phyloP scores from a whole-genome alignment of 2,888 invertebrate genomes.

The Icerya purchasi region DNA sequence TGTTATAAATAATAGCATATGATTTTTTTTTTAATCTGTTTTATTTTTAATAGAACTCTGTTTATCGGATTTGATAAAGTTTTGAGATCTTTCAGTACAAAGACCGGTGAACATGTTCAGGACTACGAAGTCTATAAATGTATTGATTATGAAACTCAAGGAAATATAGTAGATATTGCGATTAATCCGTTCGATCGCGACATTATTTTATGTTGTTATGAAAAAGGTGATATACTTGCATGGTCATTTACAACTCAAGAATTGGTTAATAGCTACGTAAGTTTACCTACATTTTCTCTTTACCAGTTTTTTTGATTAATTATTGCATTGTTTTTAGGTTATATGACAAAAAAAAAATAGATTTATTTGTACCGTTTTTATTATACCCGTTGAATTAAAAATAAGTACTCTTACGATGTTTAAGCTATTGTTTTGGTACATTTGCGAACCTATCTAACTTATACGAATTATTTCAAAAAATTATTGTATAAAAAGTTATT shows the following conservation, averaged over 20 bases:
- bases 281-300: slow-evolving; percentile 16
- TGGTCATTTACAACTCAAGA: slow-evolving; percentile 35
- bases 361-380: no score
- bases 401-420: no score
- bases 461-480: no score
- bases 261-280: slow-evolving; percentile 29
- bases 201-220: slow-evolving; percentile 33
- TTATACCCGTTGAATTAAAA: no score
- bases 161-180: slow-evolving; percentile 31
- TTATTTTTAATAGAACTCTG: slow-evolving; percentile 30
- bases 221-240: slow-evolving; percentile 31
- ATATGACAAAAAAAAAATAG: no score
- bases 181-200: slow-evolving; percentile 28
- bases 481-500: no score
- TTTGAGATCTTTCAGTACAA: slow-evolving; percentile 38
- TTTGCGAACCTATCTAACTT: no score
- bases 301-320: no score
- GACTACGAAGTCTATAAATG: slow-evolving; percentile 31
- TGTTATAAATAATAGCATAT: no score
- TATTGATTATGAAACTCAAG: slow-evolving; percentile 24
- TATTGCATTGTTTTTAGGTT: no score
- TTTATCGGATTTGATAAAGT: slow-evolving; percentile 36
- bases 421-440: no score
- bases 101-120: slow-evolving; percentile 39
- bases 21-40: no score